Base-by-base conservation (phyloP, 2,888 invertebrate genomes). In the Agrotis exclamationis region DNA sequence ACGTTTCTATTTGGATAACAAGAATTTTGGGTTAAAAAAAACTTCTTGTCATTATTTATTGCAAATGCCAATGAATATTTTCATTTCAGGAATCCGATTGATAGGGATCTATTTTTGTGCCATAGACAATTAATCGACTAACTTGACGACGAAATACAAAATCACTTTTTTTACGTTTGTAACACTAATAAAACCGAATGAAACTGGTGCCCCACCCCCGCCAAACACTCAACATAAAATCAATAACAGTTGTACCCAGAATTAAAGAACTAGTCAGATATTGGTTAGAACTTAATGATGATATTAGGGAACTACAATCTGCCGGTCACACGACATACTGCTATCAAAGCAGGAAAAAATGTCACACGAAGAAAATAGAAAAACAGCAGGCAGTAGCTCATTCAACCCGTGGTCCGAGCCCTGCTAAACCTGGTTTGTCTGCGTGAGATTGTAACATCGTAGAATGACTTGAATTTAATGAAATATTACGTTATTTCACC, bases 81-180 rank as follows among this genome's bases (percentile, higher is more conserved):
- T 14, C 11, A 7, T 16, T 6, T 11, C 14, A 39, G 39, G 1
- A 11, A 3, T 20, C 14, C 9, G 9, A 22, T 18, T 28, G 7
- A 6, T 2, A 22, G 0, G 1, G n/a, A n/a, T 33, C 2, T 3
- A 3, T n/a, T n/a, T n/a, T 28, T 33, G 13, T 4, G 3, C 3
- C 54, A 71, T 48, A 65, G 75, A 54, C 39, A 44, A 74, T 28
- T 44, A 74, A 44, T 72, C 76, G 71, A 56, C 75, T 71, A 66
- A 56, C 9, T 28, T 11, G 6, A 11, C 20, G 24, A n/a, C 9
- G 1, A 22, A 1, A 2, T 18, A 16, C 22, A 11, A n/a, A 0
- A 9, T 14, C n/a, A 16, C 3, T 1, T 0, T 58, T 50, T 63
- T 73, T 14, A 4, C 9, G n/a, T 44, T 53, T 62, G 74, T 74